These are phyloP conservation scores for Megaceryle alcyon DNA, from an alignment of 2,797 vertebrate genomes.

Conservation along the genomic window DNA sequence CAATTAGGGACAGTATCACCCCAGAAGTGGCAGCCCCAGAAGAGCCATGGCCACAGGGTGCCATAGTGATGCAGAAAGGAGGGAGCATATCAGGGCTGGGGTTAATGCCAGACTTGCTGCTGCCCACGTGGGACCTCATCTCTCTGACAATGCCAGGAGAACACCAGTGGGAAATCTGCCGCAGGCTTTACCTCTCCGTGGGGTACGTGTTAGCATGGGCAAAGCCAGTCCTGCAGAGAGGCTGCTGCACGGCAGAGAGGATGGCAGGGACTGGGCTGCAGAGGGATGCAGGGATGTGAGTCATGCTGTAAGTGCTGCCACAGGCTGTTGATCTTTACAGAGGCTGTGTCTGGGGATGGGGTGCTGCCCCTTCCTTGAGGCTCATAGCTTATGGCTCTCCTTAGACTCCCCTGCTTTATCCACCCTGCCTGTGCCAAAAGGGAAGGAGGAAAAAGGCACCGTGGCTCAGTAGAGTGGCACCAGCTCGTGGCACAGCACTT, in stretches of 20 bases:
- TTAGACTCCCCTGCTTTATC: background rate
- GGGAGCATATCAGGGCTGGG: background rate
- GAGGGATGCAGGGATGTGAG: background rate
- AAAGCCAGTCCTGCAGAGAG: background rate
- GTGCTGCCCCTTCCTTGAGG: background rate
- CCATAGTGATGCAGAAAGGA: background rate
- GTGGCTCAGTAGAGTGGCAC: background rate
- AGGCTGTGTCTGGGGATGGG: background rate
- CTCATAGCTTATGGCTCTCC: background rate
- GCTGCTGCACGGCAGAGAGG: background rate
- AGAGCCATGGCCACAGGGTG: background rate
- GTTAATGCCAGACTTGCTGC: background rate
- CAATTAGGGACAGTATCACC: background rate
- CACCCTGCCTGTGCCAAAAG: background rate
- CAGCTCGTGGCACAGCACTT: accelerated
- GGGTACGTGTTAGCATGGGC: background rate
- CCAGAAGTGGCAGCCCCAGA: background rate
- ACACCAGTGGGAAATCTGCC: background rate
- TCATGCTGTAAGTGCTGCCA: accelerated
- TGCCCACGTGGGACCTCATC: accelerated
- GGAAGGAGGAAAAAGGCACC: background rate
- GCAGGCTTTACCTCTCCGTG: background rate
- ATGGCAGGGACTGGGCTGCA: background rate
- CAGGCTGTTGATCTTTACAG: accelerated
- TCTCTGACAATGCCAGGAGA: background rate